These are phyloP conservation scores for Drosophila hawaiiensis DNA, from an alignment of 2,888 invertebrate genomes.

Conservation along the genomic window DNA sequence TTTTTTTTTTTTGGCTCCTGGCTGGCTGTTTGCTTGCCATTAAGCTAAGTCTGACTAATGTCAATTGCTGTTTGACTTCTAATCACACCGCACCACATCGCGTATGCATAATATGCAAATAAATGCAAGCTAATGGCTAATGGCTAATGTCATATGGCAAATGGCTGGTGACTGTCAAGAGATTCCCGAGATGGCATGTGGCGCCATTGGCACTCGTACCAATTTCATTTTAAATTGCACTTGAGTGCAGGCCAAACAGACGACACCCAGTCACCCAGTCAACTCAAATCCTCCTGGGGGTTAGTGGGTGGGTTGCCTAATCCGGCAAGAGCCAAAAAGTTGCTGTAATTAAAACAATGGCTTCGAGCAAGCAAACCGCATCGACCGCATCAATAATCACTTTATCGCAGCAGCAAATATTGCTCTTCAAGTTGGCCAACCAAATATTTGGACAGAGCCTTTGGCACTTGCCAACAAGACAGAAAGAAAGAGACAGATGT, in stretches of 20 bases:
- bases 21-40: slow-evolving; percentile 2
- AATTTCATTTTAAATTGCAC: slow-evolving; percentile 47
- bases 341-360: slow-evolving; percentile 56
- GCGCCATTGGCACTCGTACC: slow-evolving; percentile 15
- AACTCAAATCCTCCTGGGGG: background rate
- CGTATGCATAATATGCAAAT: slow-evolving; percentile 77
- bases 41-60: slow-evolving; percentile 53
- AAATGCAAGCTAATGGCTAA: slow-evolving; percentile 52
- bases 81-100: slow-evolving; percentile 43
- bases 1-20: background rate
- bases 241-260: slow-evolving; percentile 56
- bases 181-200: slow-evolving; percentile 31
- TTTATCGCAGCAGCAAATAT: slow-evolving; percentile 47
- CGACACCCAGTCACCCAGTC: slow-evolving; percentile 5
- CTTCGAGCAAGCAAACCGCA: slow-evolving; percentile 31
- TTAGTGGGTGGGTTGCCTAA: background rate
- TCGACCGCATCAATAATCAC: slow-evolving; percentile 63
- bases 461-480: background rate
- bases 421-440: slow-evolving; percentile 35
- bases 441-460: slow-evolving; percentile 41
- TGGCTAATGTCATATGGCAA: slow-evolving; percentile 33
- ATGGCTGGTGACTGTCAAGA: slow-evolving; percentile 27
- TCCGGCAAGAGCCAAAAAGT: slow-evolving; percentile 40
- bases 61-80: slow-evolving; percentile 29
- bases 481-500: background rate